Conservation (phyloP, 2,888 invertebrate species). For the Pharmacophagus antenor region DNA sequence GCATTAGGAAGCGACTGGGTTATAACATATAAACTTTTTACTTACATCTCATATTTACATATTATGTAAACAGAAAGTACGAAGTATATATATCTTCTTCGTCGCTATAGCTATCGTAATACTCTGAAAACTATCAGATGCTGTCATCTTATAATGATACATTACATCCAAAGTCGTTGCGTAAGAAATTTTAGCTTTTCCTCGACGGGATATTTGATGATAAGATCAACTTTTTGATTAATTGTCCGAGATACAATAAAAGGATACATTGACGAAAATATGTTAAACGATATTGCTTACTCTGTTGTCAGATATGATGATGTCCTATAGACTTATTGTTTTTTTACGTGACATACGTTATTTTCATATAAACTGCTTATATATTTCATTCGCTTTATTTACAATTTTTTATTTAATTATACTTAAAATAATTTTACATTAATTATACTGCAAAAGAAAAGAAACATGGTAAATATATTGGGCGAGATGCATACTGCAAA, state of each 20-base stretch:
- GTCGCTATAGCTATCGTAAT: not conserved
- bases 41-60: no score
- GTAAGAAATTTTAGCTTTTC: not conserved
- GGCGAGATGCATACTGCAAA: not conserved
- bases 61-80: not conserved
- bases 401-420: not conserved
- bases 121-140: conserved; percentile 5
- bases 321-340: not conserved
- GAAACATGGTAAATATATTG: not conserved
- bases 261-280: not conserved
- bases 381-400: no score
- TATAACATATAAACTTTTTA: not conserved
- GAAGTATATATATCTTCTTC: not conserved
- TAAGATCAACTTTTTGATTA: conserved; percentile 8
- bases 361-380: not conserved
- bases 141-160: conserved; percentile 15
- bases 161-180: conserved; percentile 4
- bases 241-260: conserved; percentile 4
- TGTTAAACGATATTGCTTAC: not conserved
- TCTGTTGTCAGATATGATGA: not conserved
- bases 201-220: conserved; percentile 1
- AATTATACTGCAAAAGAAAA: no score
- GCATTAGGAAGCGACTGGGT: not conserved
- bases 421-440: no score
- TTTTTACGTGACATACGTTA: not conserved